These are phyloP conservation scores for Pristis pectinata DNA, from an alignment of 2,797 vertebrate genomes.

Conservation along the genomic window DNA sequence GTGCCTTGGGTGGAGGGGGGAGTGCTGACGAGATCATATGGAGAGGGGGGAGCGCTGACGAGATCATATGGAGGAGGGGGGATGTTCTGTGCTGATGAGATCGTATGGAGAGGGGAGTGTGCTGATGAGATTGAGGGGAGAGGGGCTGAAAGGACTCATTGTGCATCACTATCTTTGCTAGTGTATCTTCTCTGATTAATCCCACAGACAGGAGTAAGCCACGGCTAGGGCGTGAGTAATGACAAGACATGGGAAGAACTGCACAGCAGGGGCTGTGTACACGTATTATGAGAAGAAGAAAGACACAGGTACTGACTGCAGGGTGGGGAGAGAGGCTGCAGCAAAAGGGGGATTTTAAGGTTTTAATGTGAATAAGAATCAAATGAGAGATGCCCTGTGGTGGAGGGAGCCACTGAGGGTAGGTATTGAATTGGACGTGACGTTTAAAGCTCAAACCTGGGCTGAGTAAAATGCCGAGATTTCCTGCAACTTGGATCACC, in stretches of 20 bases:
- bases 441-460: not conserved
- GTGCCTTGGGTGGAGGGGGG: no score
- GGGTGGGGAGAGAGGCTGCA: not conserved
- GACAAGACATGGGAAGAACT: constrained; percentile 88
- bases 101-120: no score
- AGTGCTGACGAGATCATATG: no score
- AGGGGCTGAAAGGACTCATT: not conserved
- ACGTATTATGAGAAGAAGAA: constrained; percentile 89
- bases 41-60: no score
- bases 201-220: not conserved
- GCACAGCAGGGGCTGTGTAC: constrained; percentile 82
- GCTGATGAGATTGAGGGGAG: no score
- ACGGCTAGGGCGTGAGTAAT: constrained; percentile 49
- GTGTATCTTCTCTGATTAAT: not conserved
- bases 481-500: not conserved
- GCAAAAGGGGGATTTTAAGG: no score
- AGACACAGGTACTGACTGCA: constrained; percentile 66
- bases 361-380: not conserved
- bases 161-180: not conserved
- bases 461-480: not conserved
- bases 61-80: no score
- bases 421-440: not conserved
- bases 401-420: not conserved
- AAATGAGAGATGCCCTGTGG: not conserved
- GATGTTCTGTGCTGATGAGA: no score